These are phyloP conservation scores for Dasyurus viverrinus DNA, from an alignment of 2,113 vertebrate species.

Conservation along the genomic window DNA sequence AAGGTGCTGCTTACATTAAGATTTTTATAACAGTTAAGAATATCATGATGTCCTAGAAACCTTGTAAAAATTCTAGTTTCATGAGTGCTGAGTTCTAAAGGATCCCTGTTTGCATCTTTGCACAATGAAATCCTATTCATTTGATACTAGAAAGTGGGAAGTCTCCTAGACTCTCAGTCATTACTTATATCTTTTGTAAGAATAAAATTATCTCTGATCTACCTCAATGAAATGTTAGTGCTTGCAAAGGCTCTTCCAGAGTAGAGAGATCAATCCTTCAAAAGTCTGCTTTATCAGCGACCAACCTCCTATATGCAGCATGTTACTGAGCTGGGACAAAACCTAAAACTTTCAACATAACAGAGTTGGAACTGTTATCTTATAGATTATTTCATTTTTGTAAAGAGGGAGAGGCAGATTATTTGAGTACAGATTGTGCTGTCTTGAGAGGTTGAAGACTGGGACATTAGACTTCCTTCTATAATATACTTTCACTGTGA, in stretches of 20 bases:
- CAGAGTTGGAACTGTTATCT: background rate
- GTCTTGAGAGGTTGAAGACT: background rate
- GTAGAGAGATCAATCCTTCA: fast-evolving
- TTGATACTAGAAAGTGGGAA: background rate
- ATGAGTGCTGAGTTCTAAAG: fast-evolving
- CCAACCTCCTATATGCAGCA: no score
- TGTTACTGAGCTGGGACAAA: background rate
- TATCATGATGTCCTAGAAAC: background rate
- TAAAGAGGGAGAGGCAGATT: background rate
- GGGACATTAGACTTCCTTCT: background rate
- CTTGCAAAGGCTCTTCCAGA: background rate
- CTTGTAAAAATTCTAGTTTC: background rate
- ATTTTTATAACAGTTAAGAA: background rate
- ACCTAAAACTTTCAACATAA: background rate
- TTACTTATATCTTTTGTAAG: fast-evolving
- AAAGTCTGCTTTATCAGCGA: background rate
- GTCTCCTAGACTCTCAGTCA: background rate
- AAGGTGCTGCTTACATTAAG: background rate
- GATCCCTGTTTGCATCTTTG: background rate
- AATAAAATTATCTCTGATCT: fast-evolving
- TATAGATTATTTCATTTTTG: slow-evolving; percentile 11
- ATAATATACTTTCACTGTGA: background rate
- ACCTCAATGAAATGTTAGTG: background rate
- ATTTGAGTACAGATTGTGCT: background rate
- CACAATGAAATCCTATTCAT: background rate